Percentiles rank a stretch among this genome's conserved stretches.
Conservation (phyloP, 92 coral and sea anemone species). For the Phenganax marumi region DNA sequence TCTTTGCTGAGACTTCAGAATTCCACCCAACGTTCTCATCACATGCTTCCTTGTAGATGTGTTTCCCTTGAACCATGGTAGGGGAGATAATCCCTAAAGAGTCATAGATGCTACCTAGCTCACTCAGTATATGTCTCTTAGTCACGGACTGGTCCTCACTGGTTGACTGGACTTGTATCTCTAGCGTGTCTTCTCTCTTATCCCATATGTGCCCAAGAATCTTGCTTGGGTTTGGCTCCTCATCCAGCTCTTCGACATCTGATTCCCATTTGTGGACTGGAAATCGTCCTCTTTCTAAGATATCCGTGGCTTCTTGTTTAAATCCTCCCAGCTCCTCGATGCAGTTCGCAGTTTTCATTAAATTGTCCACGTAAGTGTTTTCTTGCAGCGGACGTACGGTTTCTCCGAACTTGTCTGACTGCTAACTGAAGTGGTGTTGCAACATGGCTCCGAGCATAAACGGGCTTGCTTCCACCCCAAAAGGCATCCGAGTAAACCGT, state of each 20-base stretch:
- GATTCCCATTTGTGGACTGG: constrained; percentile 60
- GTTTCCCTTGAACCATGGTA: constrained; percentile 41
- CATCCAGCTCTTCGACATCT: constrained; percentile 15
- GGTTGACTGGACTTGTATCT: not conserved
- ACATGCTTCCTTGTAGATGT: constrained; percentile 40
- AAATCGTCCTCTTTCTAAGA: constrained; percentile 31
- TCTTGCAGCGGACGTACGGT: constrained; percentile 25
- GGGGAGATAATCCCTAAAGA: constrained; percentile 41
- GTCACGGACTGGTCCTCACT: constrained; percentile 26
- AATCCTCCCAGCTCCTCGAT: constrained; percentile 24
- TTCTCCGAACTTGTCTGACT: constrained; percentile 13
- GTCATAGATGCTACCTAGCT: constrained; percentile 32
- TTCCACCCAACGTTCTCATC: constrained; percentile 43
- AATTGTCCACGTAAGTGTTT: constrained; percentile 57
- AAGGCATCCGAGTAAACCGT: constrained; percentile 55
- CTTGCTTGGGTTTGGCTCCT: constrained; percentile 47
- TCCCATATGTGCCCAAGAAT: constrained; percentile 42
- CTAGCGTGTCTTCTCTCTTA: constrained; percentile 36
- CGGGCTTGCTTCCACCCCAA: constrained; percentile 24
- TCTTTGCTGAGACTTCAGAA: not conserved
- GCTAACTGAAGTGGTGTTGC: constrained; percentile 45
- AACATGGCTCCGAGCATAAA: constrained; percentile 44
- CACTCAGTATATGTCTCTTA: constrained; percentile 30
- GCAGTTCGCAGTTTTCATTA: constrained; percentile 45
- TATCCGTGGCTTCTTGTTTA: constrained; percentile 25